Conservation (phyloP, 2,888 invertebrate genomes). For the Noctua janthina region DNA sequence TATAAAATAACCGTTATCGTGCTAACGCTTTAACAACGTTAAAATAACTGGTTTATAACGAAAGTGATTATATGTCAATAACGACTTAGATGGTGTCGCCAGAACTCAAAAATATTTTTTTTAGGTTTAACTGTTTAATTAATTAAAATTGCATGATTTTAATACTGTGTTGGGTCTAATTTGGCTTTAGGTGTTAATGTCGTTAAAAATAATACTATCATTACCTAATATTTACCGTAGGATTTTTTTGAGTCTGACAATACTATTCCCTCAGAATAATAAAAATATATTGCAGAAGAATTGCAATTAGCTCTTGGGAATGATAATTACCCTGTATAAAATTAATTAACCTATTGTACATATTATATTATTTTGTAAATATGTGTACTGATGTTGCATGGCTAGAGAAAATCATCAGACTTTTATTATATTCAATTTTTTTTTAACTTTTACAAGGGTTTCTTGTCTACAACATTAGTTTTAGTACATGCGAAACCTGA, state of each 20-base stretch:
- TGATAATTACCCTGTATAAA: not conserved
- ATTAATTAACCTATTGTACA: constrained; percentile 6
- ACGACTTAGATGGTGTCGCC: constrained; percentile 55
- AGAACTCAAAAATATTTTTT: constrained; percentile 11
- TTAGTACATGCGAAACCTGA: too few relatives aligned
- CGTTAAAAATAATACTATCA: not conserved
- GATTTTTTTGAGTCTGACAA: constrained; percentile 17
- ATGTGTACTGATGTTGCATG: constrained; percentile 6
- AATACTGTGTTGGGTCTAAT: constrained; percentile 22
- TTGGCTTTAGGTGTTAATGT: not conserved
- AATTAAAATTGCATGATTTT: constrained; percentile 39
- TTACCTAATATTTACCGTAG: not conserved
- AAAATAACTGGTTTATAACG: constrained; percentile 67
- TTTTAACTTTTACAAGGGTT: not conserved
- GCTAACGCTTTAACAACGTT: constrained; percentile 51
- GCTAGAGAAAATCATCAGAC: not conserved
- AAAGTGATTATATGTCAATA: constrained; percentile 79
- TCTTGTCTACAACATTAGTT: too few relatives aligned
- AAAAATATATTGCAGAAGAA: not conserved
- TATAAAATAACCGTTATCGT: constrained; percentile 49
- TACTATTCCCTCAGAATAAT: constrained; percentile 2
- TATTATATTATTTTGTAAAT: constrained; percentile 17
- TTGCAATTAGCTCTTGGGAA: not conserved
- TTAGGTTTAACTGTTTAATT: not conserved
- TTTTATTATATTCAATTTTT: not conserved